Base-by-base conservation (phyloP, 2,888 invertebrate species). In the Microctonus brassicae region DNA sequence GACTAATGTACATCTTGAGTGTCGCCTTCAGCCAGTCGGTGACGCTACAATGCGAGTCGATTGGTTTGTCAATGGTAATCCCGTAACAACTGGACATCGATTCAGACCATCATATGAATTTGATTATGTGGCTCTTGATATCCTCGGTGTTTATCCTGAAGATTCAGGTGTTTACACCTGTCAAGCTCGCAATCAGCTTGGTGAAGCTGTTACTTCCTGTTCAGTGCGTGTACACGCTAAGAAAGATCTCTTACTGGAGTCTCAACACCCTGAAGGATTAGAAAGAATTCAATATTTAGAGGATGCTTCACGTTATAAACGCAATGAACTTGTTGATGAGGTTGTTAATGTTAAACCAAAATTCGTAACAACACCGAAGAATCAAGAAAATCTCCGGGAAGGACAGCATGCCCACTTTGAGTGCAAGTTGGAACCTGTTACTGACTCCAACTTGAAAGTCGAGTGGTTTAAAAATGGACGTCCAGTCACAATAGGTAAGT, bases 131-230 rank as follows among this genome's bases (percentile, higher is more conserved):
- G 97, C 98, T 9, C 90, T 99, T 67, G 99, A 99, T 88, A 92
- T 99, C 64, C 90, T 98, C 24, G 97, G 97, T 82, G 97, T 98
- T 26, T 98, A 98, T 86, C 96, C 99, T n/a, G 95, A 95, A 81
- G 99, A 99, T 88, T 96, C 96, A 6, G 98, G 98, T 20, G 95
- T 97, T 0, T 99, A 98, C 87, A 97, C 97, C 11, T 98, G 97
- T 83, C 94, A 95, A 87, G 98, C 98, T 0, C 94, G 95, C 70
- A 99, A 99, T 87, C 94, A 95, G 83, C 90, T 97, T 33, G 99
- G 99, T 2, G 96, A 97, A 90, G 97, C 97, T 22, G 95, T 96
- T 6, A 97, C 98, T 4, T 95, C 96, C 0, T 96, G 97, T 83
- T 95, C 96, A 0, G 92, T 97, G 13, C 92, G 94, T 81, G 95